Evolutionary conservation across 2,797 vertebrate species (phyloP), one percentile per base, ranked within the genome.

Genomic region (Bovichtus diacanthus): DNA sequence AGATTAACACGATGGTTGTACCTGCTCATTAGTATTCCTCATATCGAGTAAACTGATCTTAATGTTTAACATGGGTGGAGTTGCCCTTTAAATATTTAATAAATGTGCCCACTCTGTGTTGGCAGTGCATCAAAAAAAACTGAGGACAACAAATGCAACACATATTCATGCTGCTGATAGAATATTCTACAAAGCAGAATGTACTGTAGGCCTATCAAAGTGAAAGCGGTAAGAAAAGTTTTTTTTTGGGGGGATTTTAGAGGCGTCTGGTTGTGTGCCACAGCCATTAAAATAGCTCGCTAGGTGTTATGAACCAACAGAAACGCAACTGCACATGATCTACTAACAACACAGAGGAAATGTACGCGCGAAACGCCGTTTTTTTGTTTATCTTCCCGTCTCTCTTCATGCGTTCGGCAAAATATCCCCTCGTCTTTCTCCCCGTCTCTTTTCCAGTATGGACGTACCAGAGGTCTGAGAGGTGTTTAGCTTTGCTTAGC

Each of bases 51-150:
- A 50, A 60, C 55, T 50, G 31, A 39, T 49, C 23, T 36, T 29
- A 25, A 66, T 59, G 43, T 66, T 31, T 51, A 34, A 16, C 31
- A 31, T 21, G 58, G 53, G 44, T 56, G 9, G n/a, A 21, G 11
- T 56, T 10, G 4, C 19, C 19, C 44, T 34, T 55, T 56, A n/a
- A 73, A 63, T 64, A 39, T 56, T 16, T 64, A 18, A 47, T 38
- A 16, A 54, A 64, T 11, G 13, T 38, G 38, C 8, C 12, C 13
- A 16, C 54, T 34, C 19, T 44, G 27, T 68, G 27, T 16, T 46
- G 51, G 67, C 21, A 41, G 9, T 16, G 25, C 12, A 19, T 51
- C 18, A 51, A 41, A n/a, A n/a, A n/a, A n/a, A 49, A 31, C 23
- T 38, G 3, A 9, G 61, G 25, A 21, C 34, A 3, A 8, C 11